phyloP scores from a whole-genome alignment of 2,888 invertebrate species.

The Lamellibrachia satsuma region DNA sequence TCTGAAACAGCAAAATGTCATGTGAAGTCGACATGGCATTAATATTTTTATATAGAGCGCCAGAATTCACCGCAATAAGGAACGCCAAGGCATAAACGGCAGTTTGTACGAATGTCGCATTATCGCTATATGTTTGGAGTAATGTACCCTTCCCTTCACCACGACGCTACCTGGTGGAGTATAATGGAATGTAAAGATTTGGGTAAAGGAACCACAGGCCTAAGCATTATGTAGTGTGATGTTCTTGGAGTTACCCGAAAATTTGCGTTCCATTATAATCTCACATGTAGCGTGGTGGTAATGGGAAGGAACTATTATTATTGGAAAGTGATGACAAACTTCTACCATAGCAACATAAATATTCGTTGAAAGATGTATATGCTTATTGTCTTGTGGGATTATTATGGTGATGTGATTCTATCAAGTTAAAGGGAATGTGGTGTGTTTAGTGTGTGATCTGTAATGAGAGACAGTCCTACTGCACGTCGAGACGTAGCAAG shows the following conservation, averaged over 20 bases:
- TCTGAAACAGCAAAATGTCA: neutral
- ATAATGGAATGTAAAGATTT: too few species aligned
- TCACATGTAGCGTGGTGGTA: too few species aligned
- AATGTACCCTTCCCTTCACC: too few species aligned
- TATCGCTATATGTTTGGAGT: too few species aligned
- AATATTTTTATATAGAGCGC: neutral
- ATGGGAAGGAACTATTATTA: too few species aligned
- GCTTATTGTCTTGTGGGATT: neutral
- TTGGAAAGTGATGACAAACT: too few species aligned
- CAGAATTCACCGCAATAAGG: neutral
- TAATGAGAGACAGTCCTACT: neutral
- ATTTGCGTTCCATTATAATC: too few species aligned
- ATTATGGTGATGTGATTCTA: neutral
- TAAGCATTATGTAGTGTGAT: too few species aligned
- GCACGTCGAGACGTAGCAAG: neutral
- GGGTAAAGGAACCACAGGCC: too few species aligned
- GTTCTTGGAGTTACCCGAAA: too few species aligned
- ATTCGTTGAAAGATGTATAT: neutral
- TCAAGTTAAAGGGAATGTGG: neutral
- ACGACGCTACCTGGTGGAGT: too few species aligned
- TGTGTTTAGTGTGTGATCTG: neutral
- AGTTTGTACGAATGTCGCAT: neutral
- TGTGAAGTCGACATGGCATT: neutral
- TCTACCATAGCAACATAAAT: too few species aligned
- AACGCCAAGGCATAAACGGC: neutral